Percentiles rank a stretch among this genome's conserved stretches.
Evolutionary conservation across 1,140 invertebrate genomes (phyloP).

Genomic region (Whitmania pigra): DNA sequence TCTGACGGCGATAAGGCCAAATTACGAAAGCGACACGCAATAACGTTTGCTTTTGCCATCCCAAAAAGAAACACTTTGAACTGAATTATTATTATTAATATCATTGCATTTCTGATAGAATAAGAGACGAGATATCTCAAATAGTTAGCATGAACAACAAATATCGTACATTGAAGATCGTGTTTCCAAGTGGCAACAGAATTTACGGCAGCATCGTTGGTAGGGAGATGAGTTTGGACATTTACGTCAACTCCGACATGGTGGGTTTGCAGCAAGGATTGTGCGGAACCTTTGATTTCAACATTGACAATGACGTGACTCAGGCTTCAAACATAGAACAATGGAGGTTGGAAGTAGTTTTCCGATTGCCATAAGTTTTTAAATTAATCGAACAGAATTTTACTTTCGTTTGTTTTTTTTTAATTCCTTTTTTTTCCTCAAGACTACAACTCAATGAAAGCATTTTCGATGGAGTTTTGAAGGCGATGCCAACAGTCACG

Average conservation of each 20-base stretch:
- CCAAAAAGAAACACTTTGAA: no score
- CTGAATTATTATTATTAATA: no score
- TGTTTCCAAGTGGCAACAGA: slow-evolving; percentile 1
- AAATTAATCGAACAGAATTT: not conserved
- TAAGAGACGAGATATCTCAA: no score
- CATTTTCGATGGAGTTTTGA: slow-evolving; percentile 2
- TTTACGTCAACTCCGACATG: not conserved
- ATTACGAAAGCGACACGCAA: no score
- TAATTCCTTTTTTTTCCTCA: no score
- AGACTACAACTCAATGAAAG: not conserved
- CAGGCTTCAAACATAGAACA: not conserved
- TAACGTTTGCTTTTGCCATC: no score
- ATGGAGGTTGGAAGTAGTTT: not conserved
- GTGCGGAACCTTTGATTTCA: not conserved
- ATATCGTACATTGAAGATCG: not conserved
- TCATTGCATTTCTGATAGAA: no score
- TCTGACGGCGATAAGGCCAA: no score
- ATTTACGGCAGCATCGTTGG: slow-evolving; percentile 10
- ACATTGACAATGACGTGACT: not conserved
- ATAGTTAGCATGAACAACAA: no score
- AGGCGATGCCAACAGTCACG: not conserved
- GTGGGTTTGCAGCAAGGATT: not conserved
- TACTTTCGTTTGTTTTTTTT: no score
- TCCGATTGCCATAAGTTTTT: not conserved
- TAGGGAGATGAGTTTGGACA: not conserved